Evolutionary conservation across 1,140 invertebrate genomes (phyloP).

Genomic region (Mya arenaria): DNA sequence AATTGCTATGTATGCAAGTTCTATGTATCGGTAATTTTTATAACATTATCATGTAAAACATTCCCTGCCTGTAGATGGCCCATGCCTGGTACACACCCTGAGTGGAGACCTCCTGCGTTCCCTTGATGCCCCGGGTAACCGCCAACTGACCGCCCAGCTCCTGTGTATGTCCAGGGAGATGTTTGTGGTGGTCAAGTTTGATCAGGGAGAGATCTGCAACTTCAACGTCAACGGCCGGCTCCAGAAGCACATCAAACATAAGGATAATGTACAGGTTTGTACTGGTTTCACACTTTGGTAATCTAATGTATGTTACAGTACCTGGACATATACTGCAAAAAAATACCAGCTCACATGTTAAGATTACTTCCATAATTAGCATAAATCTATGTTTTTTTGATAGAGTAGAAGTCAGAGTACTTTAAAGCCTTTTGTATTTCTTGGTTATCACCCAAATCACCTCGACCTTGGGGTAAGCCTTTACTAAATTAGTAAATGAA

Average conservation of each 20-base stretch:
- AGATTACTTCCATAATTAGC: too few species aligned
- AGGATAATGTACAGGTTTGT: conserved; percentile 95
- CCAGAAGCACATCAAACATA: conserved; percentile 84
- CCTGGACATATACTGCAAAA: too few species aligned
- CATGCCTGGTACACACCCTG: conserved; percentile 98
- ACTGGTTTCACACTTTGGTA: too few species aligned
- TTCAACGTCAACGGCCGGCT: conserved; percentile 80
- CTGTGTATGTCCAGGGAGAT: conserved; percentile 97
- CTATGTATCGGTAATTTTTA: too few species aligned
- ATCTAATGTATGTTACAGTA: too few species aligned
- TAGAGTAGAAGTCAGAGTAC: too few species aligned
- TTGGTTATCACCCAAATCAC: not conserved
- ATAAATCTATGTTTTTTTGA: too few species aligned
- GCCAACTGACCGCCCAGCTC: conserved; percentile 88
- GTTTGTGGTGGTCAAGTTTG: conserved; percentile 97
- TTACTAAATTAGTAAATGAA: not conserved
- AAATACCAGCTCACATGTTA: too few species aligned
- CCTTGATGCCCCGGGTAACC: conserved; percentile 87
- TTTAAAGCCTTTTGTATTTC: too few species aligned
- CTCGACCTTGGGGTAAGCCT: not conserved
- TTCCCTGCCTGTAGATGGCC: conserved; percentile 88
- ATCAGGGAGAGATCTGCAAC: conserved; percentile 94
- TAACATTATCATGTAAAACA: too few species aligned
- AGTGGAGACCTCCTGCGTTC: conserved; percentile 98
- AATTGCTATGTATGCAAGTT: too few species aligned